Evolutionary conservation across 2,113 vertebrate genomes (phyloP), one percentile per base, ranked within the genome.

Genomic region (Speoplatyrhinus poulsoni): DNA sequence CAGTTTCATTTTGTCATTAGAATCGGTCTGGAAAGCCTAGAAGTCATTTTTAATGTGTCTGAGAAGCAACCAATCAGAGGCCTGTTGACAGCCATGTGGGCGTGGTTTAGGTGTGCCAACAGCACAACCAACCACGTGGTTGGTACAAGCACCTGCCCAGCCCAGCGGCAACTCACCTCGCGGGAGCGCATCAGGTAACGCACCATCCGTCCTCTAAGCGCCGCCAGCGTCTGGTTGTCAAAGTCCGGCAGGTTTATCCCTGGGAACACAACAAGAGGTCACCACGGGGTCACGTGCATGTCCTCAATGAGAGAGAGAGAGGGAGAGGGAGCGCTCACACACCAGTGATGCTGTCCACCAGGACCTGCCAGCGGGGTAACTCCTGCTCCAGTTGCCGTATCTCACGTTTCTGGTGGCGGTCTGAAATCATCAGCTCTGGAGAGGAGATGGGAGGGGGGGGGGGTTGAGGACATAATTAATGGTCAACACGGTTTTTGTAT

Each of bases 291-390:
- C 5, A 58, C 17, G 17, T 32, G 17, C 10, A 60, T 26, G 11
- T 16, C 46, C 19, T 54, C 47, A 8, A 13, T 26, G 6, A 55
- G 13, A 56, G 3, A 50, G 6, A 10, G 12, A 10, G 52, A 17
- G 15, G 3, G 1, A 55, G 4, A 55, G 15, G 9, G 15, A 9
- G 26, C 1, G 26, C 12, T 13, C 46, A 46, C 89, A 81, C 59
- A 97, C 96, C 96, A 79, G 96, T 98, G 81, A 98, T 97, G 72
- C 95, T 97, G 75, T 98, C 96, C 0, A 98, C 96, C 0, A 98
- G 89, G 69, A 97, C 96, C 84, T 98, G 96, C 96, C 96, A 98
- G 50, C 95, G 95, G 60, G 96, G 95, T 67, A 98, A 84, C 62
- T 98, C 96, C 87, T 97, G 96, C 67, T 98, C 96, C 79, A 98